phyloP scores from a whole-genome alignment of 37 sponge, comb jelly and placozoan genomes.

The Aplysina aerophoba region DNA sequence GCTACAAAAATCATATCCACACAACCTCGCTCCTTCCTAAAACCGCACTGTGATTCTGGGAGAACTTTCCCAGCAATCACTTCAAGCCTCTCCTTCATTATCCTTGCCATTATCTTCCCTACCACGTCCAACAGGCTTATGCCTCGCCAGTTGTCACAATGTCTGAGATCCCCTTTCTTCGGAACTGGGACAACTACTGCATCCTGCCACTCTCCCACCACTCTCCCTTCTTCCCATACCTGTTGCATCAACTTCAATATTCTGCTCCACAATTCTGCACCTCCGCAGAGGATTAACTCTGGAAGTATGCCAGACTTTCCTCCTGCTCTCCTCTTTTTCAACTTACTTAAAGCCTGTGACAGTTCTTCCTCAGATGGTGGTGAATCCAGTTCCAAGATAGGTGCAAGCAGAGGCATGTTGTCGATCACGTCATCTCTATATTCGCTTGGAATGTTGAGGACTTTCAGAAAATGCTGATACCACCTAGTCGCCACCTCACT shows the following conservation, averaged over 20 bases:
- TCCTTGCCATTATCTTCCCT: slow-evolving; percentile 1
- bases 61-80: slow-evolving; percentile 16
- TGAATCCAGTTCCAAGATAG: slow-evolving; percentile 26
- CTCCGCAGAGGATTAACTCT: slow-evolving; percentile 22
- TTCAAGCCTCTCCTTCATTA: not conserved
- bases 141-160: slow-evolving; percentile 27
- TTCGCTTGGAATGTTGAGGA: slow-evolving; percentile 31
- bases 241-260: slow-evolving; percentile 23
- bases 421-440: slow-evolving; percentile 21
- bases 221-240: slow-evolving; percentile 23
- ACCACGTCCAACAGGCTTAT: slow-evolving; percentile 28
- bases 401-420: slow-evolving; percentile 14
- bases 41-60: slow-evolving; percentile 30
- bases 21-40: slow-evolving; percentile 23
- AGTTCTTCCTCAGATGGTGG: slow-evolving; percentile 49
- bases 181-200: slow-evolving; percentile 35
- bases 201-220: slow-evolving; percentile 34
- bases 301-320: slow-evolving; percentile 39
- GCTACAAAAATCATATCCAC: slow-evolving; percentile 33
- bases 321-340: slow-evolving; percentile 44
- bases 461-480: slow-evolving; percentile 12
- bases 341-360: not conserved
- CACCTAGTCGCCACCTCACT: slow-evolving; percentile 25
- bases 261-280: not conserved
- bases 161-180: not conserved